Conservation (phyloP, 2,888 invertebrate genomes). For the Altica lythri region DNA sequence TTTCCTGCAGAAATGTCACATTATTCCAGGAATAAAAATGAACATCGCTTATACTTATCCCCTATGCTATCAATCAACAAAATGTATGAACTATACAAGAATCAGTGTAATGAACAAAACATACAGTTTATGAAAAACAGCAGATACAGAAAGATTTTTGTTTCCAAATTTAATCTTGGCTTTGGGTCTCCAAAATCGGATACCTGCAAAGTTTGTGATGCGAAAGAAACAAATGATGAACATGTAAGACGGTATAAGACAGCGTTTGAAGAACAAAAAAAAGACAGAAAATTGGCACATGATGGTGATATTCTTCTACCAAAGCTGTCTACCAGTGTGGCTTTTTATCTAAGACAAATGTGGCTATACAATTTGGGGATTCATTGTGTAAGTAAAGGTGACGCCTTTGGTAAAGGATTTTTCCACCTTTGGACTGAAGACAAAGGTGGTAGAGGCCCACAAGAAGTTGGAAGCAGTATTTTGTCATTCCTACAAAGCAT, state of each 20-base stretch:
- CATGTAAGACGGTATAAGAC: conserved; percentile 15
- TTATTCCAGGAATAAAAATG: conserved; percentile 21
- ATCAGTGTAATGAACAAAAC: conserved; percentile 20
- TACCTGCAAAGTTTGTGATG: conserved; percentile 26
- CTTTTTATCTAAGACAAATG: conserved; percentile 26
- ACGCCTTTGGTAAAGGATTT: conserved; percentile 10
- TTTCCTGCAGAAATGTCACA: conserved; percentile 22
- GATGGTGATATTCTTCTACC: conserved; percentile 19
- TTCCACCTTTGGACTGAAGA: conserved; percentile 27
- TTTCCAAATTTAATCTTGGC: conserved; percentile 17
- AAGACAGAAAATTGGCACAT: conserved; percentile 10
- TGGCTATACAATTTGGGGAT: conserved; percentile 23
- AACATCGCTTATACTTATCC: conserved; percentile 17
- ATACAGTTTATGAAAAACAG: conserved; percentile 16
- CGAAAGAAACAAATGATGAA: conserved; percentile 18
- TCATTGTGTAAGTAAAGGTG: conserved; percentile 21
- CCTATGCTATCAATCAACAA: conserved; percentile 20
- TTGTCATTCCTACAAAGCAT: conserved; percentile 23
- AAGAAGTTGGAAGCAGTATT: conserved; percentile 24
- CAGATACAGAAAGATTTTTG: conserved; percentile 10
- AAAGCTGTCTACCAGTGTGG: conserved; percentile 25
- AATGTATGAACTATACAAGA: conserved; percentile 23
- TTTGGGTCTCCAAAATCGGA: conserved; percentile 20
- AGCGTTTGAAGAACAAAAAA: conserved; percentile 24
- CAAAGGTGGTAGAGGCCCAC: conserved; percentile 24